Evolutionary conservation across 2,888 invertebrate species (phyloP), one percentile per base, ranked within the genome.

Genomic region (Epistrophe grossulariae): DNA sequence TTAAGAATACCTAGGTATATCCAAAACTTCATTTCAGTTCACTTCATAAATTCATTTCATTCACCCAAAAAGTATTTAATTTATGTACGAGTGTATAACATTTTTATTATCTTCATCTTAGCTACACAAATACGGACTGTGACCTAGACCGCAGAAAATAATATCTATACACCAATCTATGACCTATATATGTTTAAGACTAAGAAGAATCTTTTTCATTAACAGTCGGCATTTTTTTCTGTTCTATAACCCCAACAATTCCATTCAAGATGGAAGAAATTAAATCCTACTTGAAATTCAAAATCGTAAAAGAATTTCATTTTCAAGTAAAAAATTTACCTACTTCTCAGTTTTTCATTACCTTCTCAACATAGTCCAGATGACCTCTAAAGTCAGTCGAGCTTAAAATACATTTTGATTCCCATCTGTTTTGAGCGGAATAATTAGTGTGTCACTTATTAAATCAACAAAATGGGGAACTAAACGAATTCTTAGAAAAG

Each of bases 311-410:
- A 74, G 45, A 55, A 71, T 74, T 74, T 83, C 66, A 68, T 43
- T 84, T 84, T 84, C 79, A 70, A 64, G 59, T 55, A 74, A 64
- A 45, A 70, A 57, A 76, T 76, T 11, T 31, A 35, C 9, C 72
- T 72, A 76, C 19, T 84, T 77, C 60, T 11, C 59, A 68, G 66
- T 59, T 89, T 90, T 90, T 90, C 90, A 90, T 91, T 92, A 90
- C 57, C 17, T 35, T 35, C 91, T 90, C 90, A 90, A 90, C 91
- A 24, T 24, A 91, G 91, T 91, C 90, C 90, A 89, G 90, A 89
- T 91, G 92, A 92, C 92, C 92, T 91, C 92, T 90, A 92, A 92
- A 92, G 90, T 90, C 91, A 92, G 90, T 91, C 90, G 90, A 90
- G 81, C 85, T 77, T 85, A 64, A 74, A 74, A 85, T 70, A 45